Base-by-base conservation (phyloP, 1,140 invertebrate genomes). In the Drosophila orosa region DNA sequence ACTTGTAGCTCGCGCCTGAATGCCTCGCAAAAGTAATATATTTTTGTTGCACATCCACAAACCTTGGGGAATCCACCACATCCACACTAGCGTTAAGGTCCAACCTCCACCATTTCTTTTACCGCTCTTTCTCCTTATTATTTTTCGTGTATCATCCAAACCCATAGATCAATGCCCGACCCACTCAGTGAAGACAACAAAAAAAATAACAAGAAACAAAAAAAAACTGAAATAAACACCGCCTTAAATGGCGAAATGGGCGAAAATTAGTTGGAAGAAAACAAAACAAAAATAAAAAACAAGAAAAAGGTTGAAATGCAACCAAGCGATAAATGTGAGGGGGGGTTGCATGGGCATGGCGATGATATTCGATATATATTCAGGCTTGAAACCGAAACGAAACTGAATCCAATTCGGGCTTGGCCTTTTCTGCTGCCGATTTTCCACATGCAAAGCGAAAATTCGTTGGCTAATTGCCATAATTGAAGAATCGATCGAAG, bases 381-480 rank as follows among this genome's bases (percentile, higher is more conserved):
- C 19, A 22, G 9, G 33, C 33, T 17, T 37, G 54, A 33, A 72
- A 58, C 22, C 44, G 66, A 68, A 57, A 57, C 67, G 57, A 61
- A 56, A 56, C 54, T 42, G 35, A 56, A 57, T 25, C 48, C 29
- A 54, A 72, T 71, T 71, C 22, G 25, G 54, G 74, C 67, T 76
- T 69, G 72, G 55, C 59, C 62, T 65, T 65, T 66, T 66, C 27
- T 17, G 61, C 35, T n/a, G 47, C 29, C 15, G 22, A 33, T 63
- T 58, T 63, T 63, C 35, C 59, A 61, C 71, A 84, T 78, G 80
- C 62, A 73, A 76, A 71, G 67, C 66, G 65, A 71, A 54, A 58
- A 71, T 71, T 71, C 37, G 52, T 72, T 79, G 65, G 80, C 80
- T 84, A 84, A 83, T 83, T 83, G 80, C 75, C 71, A 66, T 84